These are phyloP conservation scores for Centruroides sculpturatus DNA, from an alignment of 1,140 invertebrate genomes.

Conservation along the genomic window DNA sequence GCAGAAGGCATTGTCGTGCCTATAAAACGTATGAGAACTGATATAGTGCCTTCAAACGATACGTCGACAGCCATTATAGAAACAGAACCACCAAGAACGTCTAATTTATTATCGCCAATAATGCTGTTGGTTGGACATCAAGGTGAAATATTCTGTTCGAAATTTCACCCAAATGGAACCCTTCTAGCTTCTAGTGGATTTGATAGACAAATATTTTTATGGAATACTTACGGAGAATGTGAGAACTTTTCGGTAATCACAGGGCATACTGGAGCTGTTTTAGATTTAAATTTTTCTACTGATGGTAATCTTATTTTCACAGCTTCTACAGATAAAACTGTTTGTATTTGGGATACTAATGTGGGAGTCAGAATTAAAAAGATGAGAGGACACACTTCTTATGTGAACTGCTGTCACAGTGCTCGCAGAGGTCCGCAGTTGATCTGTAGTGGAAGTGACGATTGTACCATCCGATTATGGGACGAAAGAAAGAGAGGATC, in stretches of 20 bases:
- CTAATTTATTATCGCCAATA: conserved; percentile 78
- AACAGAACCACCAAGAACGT: conserved; percentile 61
- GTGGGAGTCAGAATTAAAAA: conserved; percentile 77
- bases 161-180: conserved; percentile 93
- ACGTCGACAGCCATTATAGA: background rate
- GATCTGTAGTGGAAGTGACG: conserved; percentile 86
- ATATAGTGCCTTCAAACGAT: background rate
- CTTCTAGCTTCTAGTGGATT: conserved; percentile 90
- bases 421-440: conserved; percentile 75
- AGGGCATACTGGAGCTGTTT: conserved; percentile 90
- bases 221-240: conserved; percentile 96
- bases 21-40: background rate
- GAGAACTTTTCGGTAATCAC: conserved; percentile 83
- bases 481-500: conserved; percentile 62
- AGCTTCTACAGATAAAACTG: conserved; percentile 84
- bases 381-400: conserved; percentile 53
- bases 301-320: conserved; percentile 65
- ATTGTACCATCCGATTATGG: conserved; percentile 74
- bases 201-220: conserved; percentile 93
- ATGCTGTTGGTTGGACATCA: conserved; percentile 95
- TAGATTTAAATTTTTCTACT: conserved; percentile 90
- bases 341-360: conserved; percentile 88
- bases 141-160: conserved; percentile 82
- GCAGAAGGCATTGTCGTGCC: background rate
- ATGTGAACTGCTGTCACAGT: conserved; percentile 42